Base-by-base conservation (phyloP, 2,888 invertebrate genomes). In the Cryptus viduatorius region DNA sequence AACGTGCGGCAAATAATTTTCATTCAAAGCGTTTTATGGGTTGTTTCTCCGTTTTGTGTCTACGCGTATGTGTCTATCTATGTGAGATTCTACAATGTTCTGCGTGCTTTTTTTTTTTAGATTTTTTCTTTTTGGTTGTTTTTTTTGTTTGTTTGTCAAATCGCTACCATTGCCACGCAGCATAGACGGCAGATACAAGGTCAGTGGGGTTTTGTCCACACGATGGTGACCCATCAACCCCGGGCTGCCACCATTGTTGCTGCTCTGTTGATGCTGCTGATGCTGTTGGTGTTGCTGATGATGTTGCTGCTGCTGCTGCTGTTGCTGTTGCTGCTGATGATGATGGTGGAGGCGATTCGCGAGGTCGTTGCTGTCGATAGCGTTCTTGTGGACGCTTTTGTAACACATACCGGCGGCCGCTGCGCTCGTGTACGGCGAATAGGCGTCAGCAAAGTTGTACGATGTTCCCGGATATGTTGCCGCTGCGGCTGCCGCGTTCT, bases 391-490 rank as follows among this genome's bases (percentile, higher is more conserved):
- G 84, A 82, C 82, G 79, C 71, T 84, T 84, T 84, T 88, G 88
- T 87, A 87, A 91, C 90, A 94, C 94, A 89, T 93, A 96, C 96
- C 96, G 92, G 96, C 96, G 86, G 96, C 94, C 85, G 94, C 94
- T 75, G 94, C 96, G 84, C 96, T 96, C 85, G 96, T 96, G 92
- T 97, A 97, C 0, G 93, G 93, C 75, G 96, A 96, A 90, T 96
- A 95, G 1, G 95, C 95, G 90, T 97, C 97, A 88, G 97, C 96
- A 83, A 96, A 96, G 87, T 96, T 96, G 78, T 96, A 95, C 90
- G 96, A 96, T 89, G 96, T 96, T 86, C 96, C 96, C 76, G 96
- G 96, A 91, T 96, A 96, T 1, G 96, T 96, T 59, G 95, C 96
- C 10, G 94, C 94, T 59, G 97, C 97, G 2, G 97, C 97, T 3